Percentiles rank a stretch among this genome's conserved stretches.
phyloP scores from a whole-genome alignment of 2,113 vertebrate species.

The Rattus rattus region DNA sequence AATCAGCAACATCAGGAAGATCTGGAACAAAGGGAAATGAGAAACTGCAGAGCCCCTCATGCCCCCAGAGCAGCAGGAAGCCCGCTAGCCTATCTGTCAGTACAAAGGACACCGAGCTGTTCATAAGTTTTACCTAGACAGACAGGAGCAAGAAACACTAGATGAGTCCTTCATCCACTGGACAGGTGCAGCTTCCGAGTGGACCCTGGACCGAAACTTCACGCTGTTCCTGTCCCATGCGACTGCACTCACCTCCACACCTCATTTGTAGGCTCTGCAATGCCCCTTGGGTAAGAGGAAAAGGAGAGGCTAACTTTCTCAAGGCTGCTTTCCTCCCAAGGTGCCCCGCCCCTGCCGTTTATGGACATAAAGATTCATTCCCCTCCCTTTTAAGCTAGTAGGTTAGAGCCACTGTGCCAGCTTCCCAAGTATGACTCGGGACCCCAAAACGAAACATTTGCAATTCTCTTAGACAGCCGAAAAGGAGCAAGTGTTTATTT shows the following conservation, averaged over 20 bases:
- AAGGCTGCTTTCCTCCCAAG: not conserved
- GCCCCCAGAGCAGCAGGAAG: conserved; percentile 40
- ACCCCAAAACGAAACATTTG: not conserved
- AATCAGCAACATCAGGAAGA: conserved; percentile 72
- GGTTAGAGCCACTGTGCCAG: not conserved
- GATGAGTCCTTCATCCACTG: conserved; percentile 13
- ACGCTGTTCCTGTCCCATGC: not conserved
- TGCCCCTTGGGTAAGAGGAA: not conserved
- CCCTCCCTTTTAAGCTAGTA: not conserved
- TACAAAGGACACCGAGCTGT: conserved; percentile 26
- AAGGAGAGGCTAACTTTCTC: not conserved
- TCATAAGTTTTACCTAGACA: conserved; percentile 26
- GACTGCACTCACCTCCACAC: conserved; percentile 38
- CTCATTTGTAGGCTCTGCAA: not conserved
- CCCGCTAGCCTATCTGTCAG: not conserved
- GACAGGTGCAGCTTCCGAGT: not conserved
- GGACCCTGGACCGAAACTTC: not conserved
- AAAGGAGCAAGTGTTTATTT: not conserved
- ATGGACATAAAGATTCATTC: not conserved
- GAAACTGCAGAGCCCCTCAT: conserved; percentile 20
- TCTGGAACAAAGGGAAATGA: conserved; percentile 62
- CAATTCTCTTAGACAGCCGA: not conserved
- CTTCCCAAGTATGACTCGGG: conserved; percentile 32
- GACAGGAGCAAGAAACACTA: conserved; percentile 5
- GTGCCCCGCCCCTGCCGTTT: not conserved